Base-by-base conservation (phyloP, 1,140 invertebrate genomes). In the Caenorhabditis inopinata region DNA sequence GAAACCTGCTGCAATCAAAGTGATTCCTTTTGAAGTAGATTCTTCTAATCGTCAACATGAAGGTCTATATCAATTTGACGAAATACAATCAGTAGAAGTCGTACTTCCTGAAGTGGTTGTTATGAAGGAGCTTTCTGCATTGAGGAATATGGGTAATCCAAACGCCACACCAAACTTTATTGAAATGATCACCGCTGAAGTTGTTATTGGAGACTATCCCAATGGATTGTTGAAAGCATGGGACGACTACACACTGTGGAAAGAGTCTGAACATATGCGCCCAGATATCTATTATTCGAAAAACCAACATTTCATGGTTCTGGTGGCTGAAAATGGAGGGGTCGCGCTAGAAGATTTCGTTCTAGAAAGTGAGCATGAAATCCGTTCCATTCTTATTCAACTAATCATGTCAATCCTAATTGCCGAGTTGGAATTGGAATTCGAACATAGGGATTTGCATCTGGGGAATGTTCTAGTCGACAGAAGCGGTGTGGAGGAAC, bases 371-470 rank as follows among this genome's bases (percentile, higher is more conserved):
- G 83, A 87, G 5, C 46, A 82, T 1, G 42, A 89, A 79, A 83
- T 78, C 0, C 16, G 74, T 3, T 87, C 84, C n/a, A 80, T 89
- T 32, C 80, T 91, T 1, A 68, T 82, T 21, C 91, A 91, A 82
- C 85, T 90, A 6, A 85, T 83, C 12, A 16, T 73, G 11, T 45
- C 78, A 27, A 42, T 79, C 9, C 7, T 79, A n/a, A 92, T 95
- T 32, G 95, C 93, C 0, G 96, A 97, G 89, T 89, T 91, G 82
- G 90, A 91, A 4, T 90, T 93, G 45, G 91, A 95, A 89, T 97
- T 97, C 90, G 96, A 98, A 88, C 96, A 97, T 86, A 91, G 96
- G 79, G 96, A 97, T 89, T 90, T 97, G 51, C 95, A 98, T 89
- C 90, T 93, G 93, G 95, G 95, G 25, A 98, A 98, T 89, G 91